phyloP scores from a whole-genome alignment of 2,797 vertebrate genomes.

The Xenopus petersii region DNA sequence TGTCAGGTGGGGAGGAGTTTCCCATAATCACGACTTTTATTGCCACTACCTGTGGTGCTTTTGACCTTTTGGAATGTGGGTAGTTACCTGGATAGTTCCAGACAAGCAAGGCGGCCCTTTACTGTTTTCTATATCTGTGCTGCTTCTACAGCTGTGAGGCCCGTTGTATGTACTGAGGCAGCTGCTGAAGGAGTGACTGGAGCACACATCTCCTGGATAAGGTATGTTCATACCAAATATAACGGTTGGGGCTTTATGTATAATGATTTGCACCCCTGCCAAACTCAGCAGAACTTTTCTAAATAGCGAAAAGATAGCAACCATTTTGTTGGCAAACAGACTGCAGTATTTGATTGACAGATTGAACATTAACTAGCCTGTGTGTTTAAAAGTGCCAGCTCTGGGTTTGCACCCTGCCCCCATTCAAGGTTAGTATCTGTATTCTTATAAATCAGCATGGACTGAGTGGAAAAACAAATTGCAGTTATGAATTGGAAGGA shows the following conservation, averaged over 20 bases:
- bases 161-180: neutral
- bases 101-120: too few species aligned
- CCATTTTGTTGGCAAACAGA: neutral
- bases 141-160: too few species aligned
- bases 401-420: constrained; percentile 7
- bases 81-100: neutral
- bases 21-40: neutral
- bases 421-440: constrained; percentile 30
- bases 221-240: neutral
- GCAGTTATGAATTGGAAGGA: neutral
- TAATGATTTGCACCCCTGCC: too few species aligned
- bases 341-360: constrained; percentile 14
- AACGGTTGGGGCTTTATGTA: too few species aligned
- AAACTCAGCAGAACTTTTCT: too few species aligned
- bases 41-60: neutral
- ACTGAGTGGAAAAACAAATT: constrained; percentile 35
- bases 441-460: constrained; percentile 8
- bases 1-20: neutral
- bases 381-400: neutral
- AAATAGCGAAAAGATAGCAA: neutral
- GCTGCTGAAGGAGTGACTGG: neutral
- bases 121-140: too few species aligned
- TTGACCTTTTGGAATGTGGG: constrained; percentile 27
- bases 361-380: constrained; percentile 36
- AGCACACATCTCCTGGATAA: constrained; percentile 7